Base-by-base conservation (phyloP, 2,888 invertebrate genomes). In the Rhamnusium bicolor region DNA sequence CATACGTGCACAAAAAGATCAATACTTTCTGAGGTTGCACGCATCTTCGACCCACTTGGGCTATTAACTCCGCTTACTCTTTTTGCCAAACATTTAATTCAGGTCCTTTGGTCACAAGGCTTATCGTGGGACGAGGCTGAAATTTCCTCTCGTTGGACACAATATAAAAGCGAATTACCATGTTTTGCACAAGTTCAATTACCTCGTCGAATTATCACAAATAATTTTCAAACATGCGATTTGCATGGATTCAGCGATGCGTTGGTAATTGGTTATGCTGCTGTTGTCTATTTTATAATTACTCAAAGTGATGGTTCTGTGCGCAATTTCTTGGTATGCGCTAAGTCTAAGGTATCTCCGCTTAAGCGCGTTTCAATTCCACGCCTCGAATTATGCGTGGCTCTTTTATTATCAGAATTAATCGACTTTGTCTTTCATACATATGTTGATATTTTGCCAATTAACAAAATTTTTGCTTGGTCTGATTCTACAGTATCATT, bases 201-300 rank as follows among this genome's bases (percentile, higher is more conserved):
- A 21, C 68, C 68, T 19, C 56, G 68, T 32, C 21, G 46, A 12
- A 24, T 68, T 10, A 49, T 51, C 18, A 5, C 19, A 18, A 29
- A 51, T 7, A 60, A 70, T 19, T 21, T n/a, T 68, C 7, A 53
- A 19, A 8, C 8, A 21, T 66, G 19, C 51, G 51, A 68, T 12
- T 12, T 73, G 4, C 72, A 67, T 27, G 77, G 73, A 0, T 77
- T 75, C 40, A 60, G 49, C 14, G 71, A 75, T 61, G 75, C 60
- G 2, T 21, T 19, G 18, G 16, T 6, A 2, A 40, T n/a, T 24
- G 46, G 66, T 7, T 67, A 21, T n/a, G 21, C 66, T 6, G 8
- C 16, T 16, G 56, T 69, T 2, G 24, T 61, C 3, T 61, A 53
- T 32, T 51, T 61, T 14, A 61, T 51, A 16, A 10, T 21, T 12